Percentiles rank a stretch among this genome's conserved stretches.
Conservation (phyloP, 2,113 vertebrate species). For the Oreochromis aureus region DNA sequence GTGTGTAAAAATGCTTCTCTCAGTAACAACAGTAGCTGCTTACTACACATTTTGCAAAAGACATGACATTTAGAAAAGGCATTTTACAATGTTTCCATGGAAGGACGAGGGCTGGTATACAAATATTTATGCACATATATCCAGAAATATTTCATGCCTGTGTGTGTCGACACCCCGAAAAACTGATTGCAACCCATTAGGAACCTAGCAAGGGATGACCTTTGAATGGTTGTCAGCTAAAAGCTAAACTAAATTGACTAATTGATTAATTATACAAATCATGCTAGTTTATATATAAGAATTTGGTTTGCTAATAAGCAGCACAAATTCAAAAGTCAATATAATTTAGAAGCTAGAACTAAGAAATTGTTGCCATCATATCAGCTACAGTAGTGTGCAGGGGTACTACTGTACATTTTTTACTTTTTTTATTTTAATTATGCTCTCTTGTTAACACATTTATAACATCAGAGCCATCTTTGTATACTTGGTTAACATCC, state of each 20-base stretch:
- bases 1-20: not conserved
- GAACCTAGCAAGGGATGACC: not conserved
- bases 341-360: not conserved
- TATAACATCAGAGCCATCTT: not conserved
- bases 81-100: not conserved
- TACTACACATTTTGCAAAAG: not conserved
- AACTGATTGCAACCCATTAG: accelerated
- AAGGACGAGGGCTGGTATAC: not conserved
- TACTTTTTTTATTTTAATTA: not conserved
- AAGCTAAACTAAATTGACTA: not conserved
- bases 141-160: not conserved
- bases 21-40: not conserved
- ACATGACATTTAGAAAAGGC: not conserved
- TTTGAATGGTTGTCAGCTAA: not conserved
- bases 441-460: not conserved
- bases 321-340: not conserved
- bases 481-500: not conserved
- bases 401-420: not conserved
- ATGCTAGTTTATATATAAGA: not conserved
- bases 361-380: accelerated
- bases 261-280: not conserved
- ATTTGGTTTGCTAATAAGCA: not conserved
- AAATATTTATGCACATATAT: not conserved
- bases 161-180: not conserved
- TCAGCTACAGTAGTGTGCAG: not conserved